Evolutionary conservation across 2,797 vertebrate species (phyloP), one percentile per base, ranked within the genome.

Genomic region (Pseudochaenichthys georgianus): DNA sequence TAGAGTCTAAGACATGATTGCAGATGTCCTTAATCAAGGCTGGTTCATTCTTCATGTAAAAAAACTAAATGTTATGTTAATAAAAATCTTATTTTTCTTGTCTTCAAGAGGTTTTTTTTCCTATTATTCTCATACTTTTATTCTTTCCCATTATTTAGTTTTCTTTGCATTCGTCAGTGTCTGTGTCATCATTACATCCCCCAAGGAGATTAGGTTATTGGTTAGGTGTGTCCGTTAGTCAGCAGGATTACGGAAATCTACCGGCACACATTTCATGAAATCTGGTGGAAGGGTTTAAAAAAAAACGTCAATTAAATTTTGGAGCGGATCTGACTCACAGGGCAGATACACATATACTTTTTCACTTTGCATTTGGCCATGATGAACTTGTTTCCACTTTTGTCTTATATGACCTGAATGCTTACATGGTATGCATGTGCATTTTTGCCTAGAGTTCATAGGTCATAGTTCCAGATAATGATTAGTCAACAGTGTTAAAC

Each of bases 391-490:
- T 38, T 7, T n/a, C 46, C 19, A 2, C 11, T 57, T 66, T 3
- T 62, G 48, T 21, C 52, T 50, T 46, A 15, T 9, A 31, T 45
- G 38, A 38, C 68, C 34, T 3, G 50, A 43, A 38, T 38, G 15
- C 43, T 17, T 45, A 3, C 43, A 19, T 8, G 13, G 23, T 23
- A 43, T 15, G 21, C 16, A 15, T 38, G 34, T 63, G 19, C 55
- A 70, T 54, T 16, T 17, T n/a, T 45, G 10, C 38, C 68, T 31
- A 13, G n/a, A 57, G 61, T 12, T 70, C 17, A 19, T 2, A 60
- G 53, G 13, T 72, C 17, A 17, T 2, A 19, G 42, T 21, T 66
- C 51, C 23, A 48, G 73, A 76, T 61, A 76, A 73, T 68, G 50
- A 57, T 19, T 55, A 64, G 16, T 57, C 53, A 55, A 3, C 57